Base-by-base conservation (phyloP, 2,113 vertebrate species). In the Chascanopsetta lugubris region DNA sequence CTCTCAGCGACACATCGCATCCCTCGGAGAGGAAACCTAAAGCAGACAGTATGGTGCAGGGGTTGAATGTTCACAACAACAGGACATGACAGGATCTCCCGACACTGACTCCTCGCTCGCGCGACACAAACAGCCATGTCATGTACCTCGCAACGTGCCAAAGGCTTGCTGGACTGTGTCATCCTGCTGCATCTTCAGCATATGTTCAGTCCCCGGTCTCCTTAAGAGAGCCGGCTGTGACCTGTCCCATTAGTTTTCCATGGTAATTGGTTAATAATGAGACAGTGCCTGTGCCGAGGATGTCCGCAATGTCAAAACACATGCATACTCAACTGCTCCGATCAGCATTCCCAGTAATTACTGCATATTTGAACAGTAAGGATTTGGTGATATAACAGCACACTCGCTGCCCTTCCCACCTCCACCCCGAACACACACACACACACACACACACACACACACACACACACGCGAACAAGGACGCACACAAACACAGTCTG, bases 201-300 rank as follows among this genome's bases (percentile, higher is more conserved):
- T 88, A 87, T 90, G 83, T 76, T 85, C 54, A 60, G 63, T 79
- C 82, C 81, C 75, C 53, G 38, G 30, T 75, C 76, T 80, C 81
- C 81, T 68, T 63, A 75, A 75, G 72, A 70, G 75, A 79, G 68
- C 65, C 24, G 66, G 48, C 81, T 83, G 72, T 83, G 83, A 79
- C 83, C 81, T 77, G 74, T 51, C 65, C 80, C 78, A 73, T 85
- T 88, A 80, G 82, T 82, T 85, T 87, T 59, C 65, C 62, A 74
- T 77, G 66, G 84, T 87, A 88, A 87, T 86, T 86, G 82, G 86
- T 73, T 85, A 82, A 86, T 87, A 87, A 85, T 80, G 75, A 85
- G 83, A 88, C 74, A 78, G 75, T 65, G 76, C 79, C 66, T 54
- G 72, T 63, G 61, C 67, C 54, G 73, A 75, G 71, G 75, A 80